Conservation (phyloP, 2,797 vertebrate genomes). For the Myotis pilosus region DNA sequence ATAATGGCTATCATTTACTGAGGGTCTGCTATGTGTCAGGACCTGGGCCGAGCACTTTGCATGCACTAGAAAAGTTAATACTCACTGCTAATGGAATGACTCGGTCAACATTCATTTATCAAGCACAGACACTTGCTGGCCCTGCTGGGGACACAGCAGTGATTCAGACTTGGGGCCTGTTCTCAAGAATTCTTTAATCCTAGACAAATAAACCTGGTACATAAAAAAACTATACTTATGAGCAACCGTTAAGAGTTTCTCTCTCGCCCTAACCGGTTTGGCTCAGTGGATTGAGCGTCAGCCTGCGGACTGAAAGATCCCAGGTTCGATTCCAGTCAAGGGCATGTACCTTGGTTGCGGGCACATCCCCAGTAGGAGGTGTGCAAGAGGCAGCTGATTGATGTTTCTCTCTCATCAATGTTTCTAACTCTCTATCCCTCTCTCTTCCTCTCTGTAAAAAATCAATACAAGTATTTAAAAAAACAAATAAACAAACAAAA, state of each 20-base stretch:
- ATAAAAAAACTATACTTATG: not conserved
- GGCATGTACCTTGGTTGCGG: too few species aligned
- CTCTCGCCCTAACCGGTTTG: too few species aligned
- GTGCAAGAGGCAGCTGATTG: too few species aligned
- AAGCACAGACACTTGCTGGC: not conserved
- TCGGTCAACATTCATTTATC: not conserved
- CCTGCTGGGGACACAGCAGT: not conserved
- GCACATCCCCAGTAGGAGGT: too few species aligned
- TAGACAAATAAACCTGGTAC: not conserved
- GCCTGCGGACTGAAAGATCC: too few species aligned
- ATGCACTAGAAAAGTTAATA: not conserved
- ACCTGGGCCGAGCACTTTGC: not conserved
- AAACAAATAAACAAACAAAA: too few species aligned
- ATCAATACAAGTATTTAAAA: too few species aligned
- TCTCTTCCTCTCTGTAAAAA: too few species aligned
- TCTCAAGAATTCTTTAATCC: not conserved
- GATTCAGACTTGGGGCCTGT: not conserved
- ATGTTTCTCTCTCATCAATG: too few species aligned
- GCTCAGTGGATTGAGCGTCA: too few species aligned
- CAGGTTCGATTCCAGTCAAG: too few species aligned
- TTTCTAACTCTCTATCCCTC: too few species aligned
- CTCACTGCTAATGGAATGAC: not conserved
- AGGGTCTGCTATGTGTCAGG: not conserved
- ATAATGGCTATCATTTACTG: not conserved
- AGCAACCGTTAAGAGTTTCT: not conserved